Evolutionary conservation across 2,888 invertebrate genomes (phyloP), one percentile per base, ranked within the genome.

Genomic region (Hemicrepidius hirtus): DNA sequence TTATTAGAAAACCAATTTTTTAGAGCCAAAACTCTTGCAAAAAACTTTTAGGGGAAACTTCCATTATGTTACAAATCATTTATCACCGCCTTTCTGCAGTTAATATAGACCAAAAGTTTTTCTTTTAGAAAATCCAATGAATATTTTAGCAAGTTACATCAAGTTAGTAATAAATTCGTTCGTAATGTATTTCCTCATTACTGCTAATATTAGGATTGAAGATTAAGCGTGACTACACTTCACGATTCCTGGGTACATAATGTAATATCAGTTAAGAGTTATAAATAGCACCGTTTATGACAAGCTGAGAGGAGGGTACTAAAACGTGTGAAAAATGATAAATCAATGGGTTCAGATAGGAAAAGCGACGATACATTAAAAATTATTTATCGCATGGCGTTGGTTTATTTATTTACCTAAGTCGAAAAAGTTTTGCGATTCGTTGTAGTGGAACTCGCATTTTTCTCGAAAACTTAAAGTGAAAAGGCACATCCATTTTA

Each of bases 241-340:
- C 49, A 5, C 44, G 18, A 44, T 16, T 50, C n/a, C n/a, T 6
- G 20, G n/a, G n/a, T n/a, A 50, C 24, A 50, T 50, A 50, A 50
- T 21, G 50, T 28, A 12, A 24, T 24, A 50, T 24, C 50, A 50
- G 16, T 50, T 21, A 20, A 24, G 24, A 28, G 50, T 50, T 50
- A 50, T 50, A 50, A 50, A 50, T 50, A 50, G 50, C 50, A 20
- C 13, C 50, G 6, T 24, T 50, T 24, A 50, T 50, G 50, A 50
- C 50, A 50, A 5, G 6, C 21, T 21, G 20, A 18, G 7, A 24
- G n/a, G 21, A 50, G 20, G 50, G 13, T 28, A 44, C 44, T 44
- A 44, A 44, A 44, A 44, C 18, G 18, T 16, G 9, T 44, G 44
- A 44, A 18, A 44, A 44, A 41, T 41, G 41, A 41, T n/a, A 41